Conservation (phyloP, 2,113 vertebrate species). For the Orthonyx spaldingii region DNA sequence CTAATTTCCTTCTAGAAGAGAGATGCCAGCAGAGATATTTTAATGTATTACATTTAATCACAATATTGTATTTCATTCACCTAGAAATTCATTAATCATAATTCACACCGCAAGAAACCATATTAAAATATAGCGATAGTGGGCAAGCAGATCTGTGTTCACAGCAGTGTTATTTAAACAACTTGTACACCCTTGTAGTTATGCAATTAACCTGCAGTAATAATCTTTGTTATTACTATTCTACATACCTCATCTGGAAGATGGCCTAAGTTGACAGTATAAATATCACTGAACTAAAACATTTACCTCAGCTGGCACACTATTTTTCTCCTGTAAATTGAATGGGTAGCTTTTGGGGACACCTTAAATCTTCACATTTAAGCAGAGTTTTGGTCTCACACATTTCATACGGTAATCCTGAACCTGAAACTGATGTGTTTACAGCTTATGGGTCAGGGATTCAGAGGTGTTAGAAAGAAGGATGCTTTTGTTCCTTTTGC, state of each 20-base stretch:
- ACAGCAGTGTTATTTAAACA: background rate
- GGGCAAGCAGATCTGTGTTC: background rate
- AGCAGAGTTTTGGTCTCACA: background rate
- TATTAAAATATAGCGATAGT: background rate
- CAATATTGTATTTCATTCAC: conserved; percentile 25
- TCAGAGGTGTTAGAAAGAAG: background rate
- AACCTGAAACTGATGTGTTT: background rate
- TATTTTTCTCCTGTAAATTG: background rate
- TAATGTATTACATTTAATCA: conserved; percentile 26
- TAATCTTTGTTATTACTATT: background rate
- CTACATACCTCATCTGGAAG: background rate
- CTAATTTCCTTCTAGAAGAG: background rate
- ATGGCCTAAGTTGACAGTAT: background rate
- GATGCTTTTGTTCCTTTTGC: background rate
- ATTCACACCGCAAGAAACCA: conserved; percentile 1
- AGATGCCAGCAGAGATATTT: background rate
- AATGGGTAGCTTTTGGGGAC: background rate
- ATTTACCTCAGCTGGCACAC: background rate
- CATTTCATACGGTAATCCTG: background rate
- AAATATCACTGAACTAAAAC: conserved; percentile 8
- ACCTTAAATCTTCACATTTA: background rate
- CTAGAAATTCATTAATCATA: conserved; percentile 53
- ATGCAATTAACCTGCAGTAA: conserved; percentile 6
- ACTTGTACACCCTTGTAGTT: background rate
- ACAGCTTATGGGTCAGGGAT: background rate